Evolutionary conservation across 2,888 invertebrate genomes (phyloP).

Genomic region (Drosophila recens): DNA sequence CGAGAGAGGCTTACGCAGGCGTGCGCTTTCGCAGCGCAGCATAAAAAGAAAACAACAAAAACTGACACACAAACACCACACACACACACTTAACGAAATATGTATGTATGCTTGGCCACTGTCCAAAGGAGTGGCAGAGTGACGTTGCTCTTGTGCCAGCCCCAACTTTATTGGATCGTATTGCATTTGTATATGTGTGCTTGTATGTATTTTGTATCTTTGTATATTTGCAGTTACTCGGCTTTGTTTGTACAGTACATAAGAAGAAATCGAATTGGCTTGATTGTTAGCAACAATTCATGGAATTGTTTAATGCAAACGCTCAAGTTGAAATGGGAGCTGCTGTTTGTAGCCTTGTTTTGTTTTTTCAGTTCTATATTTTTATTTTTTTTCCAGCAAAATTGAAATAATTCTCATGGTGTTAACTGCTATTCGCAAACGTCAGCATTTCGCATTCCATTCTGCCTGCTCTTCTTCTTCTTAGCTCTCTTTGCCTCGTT

Average conservation of each 20-base stretch:
- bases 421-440: slow-evolving; percentile 46
- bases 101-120: slow-evolving; percentile 27
- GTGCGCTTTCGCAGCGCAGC: slow-evolving; percentile 42
- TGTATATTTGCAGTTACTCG: slow-evolving; percentile 25
- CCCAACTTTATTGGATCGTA: slow-evolving; percentile 39
- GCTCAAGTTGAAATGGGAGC: slow-evolving; percentile 42
- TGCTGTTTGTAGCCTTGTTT: not conserved
- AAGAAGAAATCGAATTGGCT: slow-evolving; percentile 50
- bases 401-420: slow-evolving; percentile 32
- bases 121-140: slow-evolving; percentile 56
- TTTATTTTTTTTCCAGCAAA: not conserved
- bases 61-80: not conserved
- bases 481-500: not conserved
- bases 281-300: slow-evolving; percentile 30
- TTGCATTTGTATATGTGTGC: slow-evolving; percentile 25
- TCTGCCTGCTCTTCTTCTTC: slow-evolving; percentile 16
- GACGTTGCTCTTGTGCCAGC: slow-evolving; percentile 27
- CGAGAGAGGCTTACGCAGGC: slow-evolving; percentile 52
- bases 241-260: slow-evolving; percentile 7
- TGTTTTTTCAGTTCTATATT: too few relatives aligned
- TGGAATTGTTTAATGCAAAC: slow-evolving; percentile 42
- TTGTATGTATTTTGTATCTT: slow-evolving; percentile 2
- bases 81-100: slow-evolving; percentile 2
- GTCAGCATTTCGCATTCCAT: slow-evolving; percentile 48
- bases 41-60: slow-evolving; percentile 39